Percentiles rank a stretch among this genome's conserved stretches.
Evolutionary conservation across 1,140 invertebrate genomes (phyloP).

Genomic region (Pogonognathellus flavescens): DNA sequence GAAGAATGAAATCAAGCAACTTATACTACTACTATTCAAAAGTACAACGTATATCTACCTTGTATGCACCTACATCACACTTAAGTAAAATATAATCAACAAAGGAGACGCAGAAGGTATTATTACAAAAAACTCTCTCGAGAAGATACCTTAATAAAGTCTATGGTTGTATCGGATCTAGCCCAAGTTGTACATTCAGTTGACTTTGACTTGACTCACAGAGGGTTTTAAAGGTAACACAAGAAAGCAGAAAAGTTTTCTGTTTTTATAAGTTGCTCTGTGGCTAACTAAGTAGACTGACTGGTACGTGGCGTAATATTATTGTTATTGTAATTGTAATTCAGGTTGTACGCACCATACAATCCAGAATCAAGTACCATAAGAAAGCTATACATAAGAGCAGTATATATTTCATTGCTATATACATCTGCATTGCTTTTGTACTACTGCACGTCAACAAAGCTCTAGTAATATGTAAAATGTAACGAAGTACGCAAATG

Average conservation of each 20-base stretch:
- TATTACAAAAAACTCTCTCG: neutral
- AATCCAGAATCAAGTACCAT: neutral
- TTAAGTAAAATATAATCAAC: too few species aligned
- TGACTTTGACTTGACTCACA: neutral
- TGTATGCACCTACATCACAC: too few species aligned
- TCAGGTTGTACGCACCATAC: neutral
- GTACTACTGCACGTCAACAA: neutral
- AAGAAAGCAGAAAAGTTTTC: neutral
- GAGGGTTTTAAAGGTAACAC: neutral
- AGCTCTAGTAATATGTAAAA: too few species aligned
- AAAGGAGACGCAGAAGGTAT: too few species aligned
- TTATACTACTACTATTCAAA: too few species aligned
- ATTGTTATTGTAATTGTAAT: constrained; percentile 18
- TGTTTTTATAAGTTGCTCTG: neutral
- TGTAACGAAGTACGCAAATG: neutral
- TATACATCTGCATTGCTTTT: neutral
- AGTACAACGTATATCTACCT: too few species aligned
- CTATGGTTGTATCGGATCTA: neutral
- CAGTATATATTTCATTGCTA: neutral
- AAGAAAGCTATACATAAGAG: too few species aligned
- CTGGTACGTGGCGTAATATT: constrained; percentile 47
- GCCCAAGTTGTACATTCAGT: neutral
- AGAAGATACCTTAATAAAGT: neutral
- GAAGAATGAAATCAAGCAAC: too few species aligned
- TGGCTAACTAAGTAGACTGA: constrained; percentile 44